These are phyloP conservation scores for Conus ventricosus DNA, from an alignment of 1,140 invertebrate genomes.

Conservation along the genomic window DNA sequence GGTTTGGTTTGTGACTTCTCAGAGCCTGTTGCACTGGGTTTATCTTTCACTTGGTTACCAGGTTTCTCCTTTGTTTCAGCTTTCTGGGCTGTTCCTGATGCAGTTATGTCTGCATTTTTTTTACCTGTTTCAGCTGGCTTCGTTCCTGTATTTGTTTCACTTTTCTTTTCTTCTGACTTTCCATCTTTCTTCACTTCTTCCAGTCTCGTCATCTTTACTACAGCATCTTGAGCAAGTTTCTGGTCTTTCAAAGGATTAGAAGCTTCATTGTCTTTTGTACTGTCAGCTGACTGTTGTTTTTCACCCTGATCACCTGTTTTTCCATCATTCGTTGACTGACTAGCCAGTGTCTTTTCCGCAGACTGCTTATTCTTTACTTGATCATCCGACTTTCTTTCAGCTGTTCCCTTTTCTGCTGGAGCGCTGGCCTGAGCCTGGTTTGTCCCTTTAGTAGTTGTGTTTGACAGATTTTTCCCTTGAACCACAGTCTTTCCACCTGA, in stretches of 20 bases:
- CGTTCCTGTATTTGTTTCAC: background rate
- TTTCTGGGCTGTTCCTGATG: background rate
- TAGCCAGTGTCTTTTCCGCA: background rate
- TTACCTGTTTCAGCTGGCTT: too few relatives aligned
- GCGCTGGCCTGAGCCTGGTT: background rate
- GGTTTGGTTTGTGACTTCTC: background rate
- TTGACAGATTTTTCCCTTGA: background rate
- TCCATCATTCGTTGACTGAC: background rate
- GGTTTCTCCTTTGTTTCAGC: background rate
- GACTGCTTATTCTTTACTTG: background rate
- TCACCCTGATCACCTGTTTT: background rate
- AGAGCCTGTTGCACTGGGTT: background rate
- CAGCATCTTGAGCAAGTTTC: conserved; percentile 11
- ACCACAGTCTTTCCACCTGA: background rate
- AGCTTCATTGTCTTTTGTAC: background rate
- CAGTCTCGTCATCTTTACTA: background rate
- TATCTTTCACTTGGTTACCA: conserved; percentile 1
- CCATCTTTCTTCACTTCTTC: conserved; percentile 2
- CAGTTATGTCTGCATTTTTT: background rate
- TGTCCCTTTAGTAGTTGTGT: background rate
- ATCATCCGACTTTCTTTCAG: background rate
- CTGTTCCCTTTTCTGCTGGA: background rate
- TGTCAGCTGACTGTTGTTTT: background rate
- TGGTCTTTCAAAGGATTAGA: background rate
- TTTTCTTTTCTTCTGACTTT: background rate